Conservation (phyloP, 2,113 vertebrate genomes). For the Malurus melanocephalus region DNA sequence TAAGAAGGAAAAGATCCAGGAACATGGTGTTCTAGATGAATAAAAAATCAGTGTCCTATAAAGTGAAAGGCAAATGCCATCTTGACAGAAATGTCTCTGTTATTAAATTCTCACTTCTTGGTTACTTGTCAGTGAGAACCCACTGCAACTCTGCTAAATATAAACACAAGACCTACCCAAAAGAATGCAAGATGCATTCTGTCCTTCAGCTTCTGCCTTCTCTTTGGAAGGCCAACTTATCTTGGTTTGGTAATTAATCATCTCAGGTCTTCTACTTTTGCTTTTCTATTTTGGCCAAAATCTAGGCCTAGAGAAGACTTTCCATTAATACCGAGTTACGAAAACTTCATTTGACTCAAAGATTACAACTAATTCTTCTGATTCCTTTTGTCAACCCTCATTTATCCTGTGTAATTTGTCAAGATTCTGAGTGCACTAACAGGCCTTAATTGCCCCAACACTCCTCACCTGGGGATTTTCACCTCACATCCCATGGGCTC, state of each 20-base stretch:
- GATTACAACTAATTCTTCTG: background rate
- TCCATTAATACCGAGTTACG: background rate
- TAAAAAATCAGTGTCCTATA: background rate
- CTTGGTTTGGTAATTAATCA: background rate
- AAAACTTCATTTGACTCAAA: background rate
- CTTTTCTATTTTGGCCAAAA: background rate
- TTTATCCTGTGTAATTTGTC: background rate
- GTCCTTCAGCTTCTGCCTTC: background rate
- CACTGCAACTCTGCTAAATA: background rate
- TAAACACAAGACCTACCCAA: background rate
- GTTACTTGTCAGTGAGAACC: background rate
- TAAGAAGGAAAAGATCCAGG: background rate
- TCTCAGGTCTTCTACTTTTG: background rate
- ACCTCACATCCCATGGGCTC: background rate
- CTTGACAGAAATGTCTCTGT: background rate
- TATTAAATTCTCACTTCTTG: background rate
- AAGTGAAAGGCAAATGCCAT: background rate
- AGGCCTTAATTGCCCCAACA: background rate
- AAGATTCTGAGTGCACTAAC: background rate
- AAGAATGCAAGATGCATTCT: background rate
- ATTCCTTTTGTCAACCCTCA: background rate
- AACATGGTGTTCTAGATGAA: background rate
- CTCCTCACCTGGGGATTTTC: background rate
- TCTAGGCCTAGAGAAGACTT: background rate
- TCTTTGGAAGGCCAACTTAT: background rate